Conservation (phyloP, 2,113 vertebrate species). For the Petroica traversi region DNA sequence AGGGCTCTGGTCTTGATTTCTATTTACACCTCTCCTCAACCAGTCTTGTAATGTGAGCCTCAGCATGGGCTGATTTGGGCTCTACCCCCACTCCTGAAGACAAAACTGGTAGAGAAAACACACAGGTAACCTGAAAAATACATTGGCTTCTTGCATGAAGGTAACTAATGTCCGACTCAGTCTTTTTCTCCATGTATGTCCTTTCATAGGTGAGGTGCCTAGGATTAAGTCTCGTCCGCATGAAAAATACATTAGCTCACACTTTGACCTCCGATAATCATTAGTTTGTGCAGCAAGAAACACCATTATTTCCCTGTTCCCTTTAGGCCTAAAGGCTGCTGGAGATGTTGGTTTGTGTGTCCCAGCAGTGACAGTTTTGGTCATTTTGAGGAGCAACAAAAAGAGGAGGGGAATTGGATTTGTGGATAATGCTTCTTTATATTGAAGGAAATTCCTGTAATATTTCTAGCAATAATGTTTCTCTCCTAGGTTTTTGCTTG, state of each 20-base stretch:
- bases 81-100: accelerated
- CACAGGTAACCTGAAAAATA: neutral
- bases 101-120: neutral
- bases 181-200: neutral
- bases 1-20: neutral
- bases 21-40: neutral
- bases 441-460: neutral
- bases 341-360: neutral
- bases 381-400: neutral
- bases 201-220: neutral
- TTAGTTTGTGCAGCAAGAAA: neutral
- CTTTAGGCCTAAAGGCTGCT: neutral
- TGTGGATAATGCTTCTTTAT: neutral
- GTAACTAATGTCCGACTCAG: neutral
- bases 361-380: neutral
- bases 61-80: neutral
- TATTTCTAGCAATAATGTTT: neutral
- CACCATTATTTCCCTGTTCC: neutral
- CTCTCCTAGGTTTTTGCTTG: neutral
- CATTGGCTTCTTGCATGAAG: neutral
- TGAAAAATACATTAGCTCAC: neutral
- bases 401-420: neutral
- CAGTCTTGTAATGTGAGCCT: neutral
- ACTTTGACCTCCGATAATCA: accelerated
- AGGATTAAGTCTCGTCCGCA: neutral